These are phyloP conservation scores for Catharus minimus DNA, from an alignment of 2,113 vertebrate species.

Conservation along the genomic window DNA sequence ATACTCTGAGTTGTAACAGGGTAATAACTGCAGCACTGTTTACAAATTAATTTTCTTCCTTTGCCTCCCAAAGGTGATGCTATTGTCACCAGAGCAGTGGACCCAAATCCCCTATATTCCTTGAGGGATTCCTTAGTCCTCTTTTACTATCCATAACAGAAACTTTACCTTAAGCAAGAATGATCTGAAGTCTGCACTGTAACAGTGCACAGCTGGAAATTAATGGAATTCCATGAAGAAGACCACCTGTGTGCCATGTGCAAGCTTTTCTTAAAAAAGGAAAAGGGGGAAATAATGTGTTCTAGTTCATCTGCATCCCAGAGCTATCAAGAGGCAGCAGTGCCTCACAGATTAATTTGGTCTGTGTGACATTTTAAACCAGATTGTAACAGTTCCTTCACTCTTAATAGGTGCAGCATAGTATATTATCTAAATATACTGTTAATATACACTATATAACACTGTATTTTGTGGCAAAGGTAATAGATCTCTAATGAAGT, in stretches of 20 bases:
- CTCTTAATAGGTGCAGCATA: neutral
- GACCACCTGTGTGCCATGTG: neutral
- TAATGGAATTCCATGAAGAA: neutral
- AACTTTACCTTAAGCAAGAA: neutral
- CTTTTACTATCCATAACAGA: neutral
- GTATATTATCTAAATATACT: neutral
- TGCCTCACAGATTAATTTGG: neutral
- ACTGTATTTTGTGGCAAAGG: neutral
- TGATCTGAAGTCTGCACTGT: neutral
- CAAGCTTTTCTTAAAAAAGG: neutral
- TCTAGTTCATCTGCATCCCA: neutral
- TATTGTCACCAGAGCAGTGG: neutral
- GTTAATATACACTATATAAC: too few relatives aligned
- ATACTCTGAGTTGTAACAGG: neutral
- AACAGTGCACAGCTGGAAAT: neutral
- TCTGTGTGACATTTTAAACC: neutral
- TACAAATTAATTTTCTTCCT: neutral
- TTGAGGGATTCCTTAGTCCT: neutral
- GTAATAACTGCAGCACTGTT: neutral
- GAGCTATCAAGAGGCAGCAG: neutral
- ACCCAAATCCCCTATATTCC: neutral
- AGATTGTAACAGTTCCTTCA: neutral
- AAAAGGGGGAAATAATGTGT: too few relatives aligned
- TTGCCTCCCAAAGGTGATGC: neutral
- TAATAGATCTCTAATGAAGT: neutral